phyloP scores from a whole-genome alignment of 2,888 invertebrate species.

The Geophilus truncorum region DNA sequence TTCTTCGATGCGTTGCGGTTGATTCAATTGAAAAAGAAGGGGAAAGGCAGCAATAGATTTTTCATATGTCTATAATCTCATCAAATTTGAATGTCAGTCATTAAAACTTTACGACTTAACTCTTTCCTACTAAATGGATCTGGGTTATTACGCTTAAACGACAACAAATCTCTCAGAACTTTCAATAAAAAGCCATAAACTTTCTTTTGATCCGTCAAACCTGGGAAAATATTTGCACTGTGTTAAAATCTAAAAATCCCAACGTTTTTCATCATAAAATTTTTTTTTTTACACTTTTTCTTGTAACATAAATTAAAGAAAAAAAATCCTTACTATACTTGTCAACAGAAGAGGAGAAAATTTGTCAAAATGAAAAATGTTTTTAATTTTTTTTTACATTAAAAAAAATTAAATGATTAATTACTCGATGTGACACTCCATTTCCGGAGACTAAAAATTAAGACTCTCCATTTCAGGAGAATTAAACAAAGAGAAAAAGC shows the following conservation, averaged over 20 bases:
- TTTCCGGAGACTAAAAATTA: not conserved
- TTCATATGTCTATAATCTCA: not conserved
- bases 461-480: not conserved
- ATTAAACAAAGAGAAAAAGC: not conserved
- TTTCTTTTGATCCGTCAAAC: not conserved
- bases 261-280: not conserved
- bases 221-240: not conserved
- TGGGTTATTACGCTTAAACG: not conserved
- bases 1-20: not conserved
- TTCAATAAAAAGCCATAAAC: not conserved
- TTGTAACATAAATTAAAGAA: not conserved
- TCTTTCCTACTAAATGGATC: constrained; percentile 1
- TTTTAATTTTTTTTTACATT: not conserved
- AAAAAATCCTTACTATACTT: not conserved
- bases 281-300: not conserved
- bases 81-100: not conserved
- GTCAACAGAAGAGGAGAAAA: not conserved
- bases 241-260: not conserved
- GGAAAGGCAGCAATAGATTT: not conserved
- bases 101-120: not conserved
- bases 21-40: not conserved
- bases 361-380: not conserved
- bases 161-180: not conserved
- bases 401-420: not conserved
- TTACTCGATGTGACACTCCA: not conserved